Evolutionary conservation across 2,113 vertebrate genomes (phyloP).

Genomic region (Sterrhoptilus dennistouni): DNA sequence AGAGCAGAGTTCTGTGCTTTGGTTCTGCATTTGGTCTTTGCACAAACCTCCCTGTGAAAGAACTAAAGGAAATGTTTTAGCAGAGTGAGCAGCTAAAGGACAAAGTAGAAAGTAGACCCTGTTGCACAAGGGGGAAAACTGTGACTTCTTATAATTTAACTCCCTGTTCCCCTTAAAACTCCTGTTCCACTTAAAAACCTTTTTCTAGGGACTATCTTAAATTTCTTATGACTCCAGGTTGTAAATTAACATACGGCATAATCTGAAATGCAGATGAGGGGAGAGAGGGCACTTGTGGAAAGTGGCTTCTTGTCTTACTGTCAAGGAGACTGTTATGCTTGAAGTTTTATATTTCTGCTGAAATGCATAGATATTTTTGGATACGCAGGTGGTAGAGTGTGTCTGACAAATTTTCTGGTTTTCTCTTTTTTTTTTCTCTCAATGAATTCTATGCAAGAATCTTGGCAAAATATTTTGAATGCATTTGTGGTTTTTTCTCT

Average conservation of each 20-base stretch:
- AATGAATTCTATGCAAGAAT: constrained; percentile 4
- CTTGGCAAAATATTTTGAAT: neutral
- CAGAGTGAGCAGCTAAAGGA: neutral
- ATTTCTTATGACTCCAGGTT: constrained; percentile 11
- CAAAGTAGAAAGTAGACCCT: neutral
- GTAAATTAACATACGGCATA: constrained; percentile 2
- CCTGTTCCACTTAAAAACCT: neutral
- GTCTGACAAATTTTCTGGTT: neutral
- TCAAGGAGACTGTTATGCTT: constrained; percentile 55
- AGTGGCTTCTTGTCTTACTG: constrained; percentile 61
- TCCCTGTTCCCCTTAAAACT: neutral
- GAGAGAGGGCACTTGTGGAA: constrained; percentile 57
- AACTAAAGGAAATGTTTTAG: neutral
- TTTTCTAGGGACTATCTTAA: neutral
- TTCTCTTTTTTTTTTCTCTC: neutral
- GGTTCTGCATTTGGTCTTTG: neutral
- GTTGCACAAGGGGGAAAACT: neutral
- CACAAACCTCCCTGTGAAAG: neutral
- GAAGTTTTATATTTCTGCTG: constrained; percentile 22
- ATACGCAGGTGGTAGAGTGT: constrained; percentile 42
- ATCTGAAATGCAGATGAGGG: constrained; percentile 60
- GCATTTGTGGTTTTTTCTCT: fast-evolving
- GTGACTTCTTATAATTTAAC: neutral
- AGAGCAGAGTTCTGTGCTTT: neutral
- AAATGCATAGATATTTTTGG: constrained; percentile 54